Percentiles rank a stretch among this genome's conserved stretches.
Evolutionary conservation across 2,888 invertebrate genomes (phyloP).

Genomic region (Beris morrisii): DNA sequence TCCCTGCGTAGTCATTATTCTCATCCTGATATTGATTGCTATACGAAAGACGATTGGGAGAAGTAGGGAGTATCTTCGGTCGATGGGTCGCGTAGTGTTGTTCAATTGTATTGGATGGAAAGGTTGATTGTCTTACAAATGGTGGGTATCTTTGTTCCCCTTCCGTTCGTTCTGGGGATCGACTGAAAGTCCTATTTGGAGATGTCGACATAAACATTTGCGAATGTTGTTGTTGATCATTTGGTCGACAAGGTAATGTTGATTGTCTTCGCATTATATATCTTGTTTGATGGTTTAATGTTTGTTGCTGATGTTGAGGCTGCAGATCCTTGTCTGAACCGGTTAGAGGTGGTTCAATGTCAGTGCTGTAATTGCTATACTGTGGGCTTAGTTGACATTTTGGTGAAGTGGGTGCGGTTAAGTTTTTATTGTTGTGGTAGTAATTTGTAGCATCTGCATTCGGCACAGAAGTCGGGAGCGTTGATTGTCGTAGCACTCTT

Average conservation of each 20-base stretch:
- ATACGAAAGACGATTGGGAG: conserved; percentile 45
- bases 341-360: conserved; percentile 43
- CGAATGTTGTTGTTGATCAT: conserved; percentile 41
- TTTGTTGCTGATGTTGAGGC: conserved; percentile 38
- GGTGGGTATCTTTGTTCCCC: conserved; percentile 50
- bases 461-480: conserved; percentile 51
- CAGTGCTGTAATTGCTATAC: conserved; percentile 50
- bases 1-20: conserved; percentile 41
- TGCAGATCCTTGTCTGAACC: conserved; percentile 44
- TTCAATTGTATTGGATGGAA: conserved; percentile 46
- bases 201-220: conserved; percentile 54
- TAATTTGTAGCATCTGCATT: conserved; percentile 41
- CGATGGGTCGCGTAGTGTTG: conserved; percentile 35
- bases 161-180: conserved; percentile 54
- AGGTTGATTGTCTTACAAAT: conserved; percentile 54
- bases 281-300: conserved; percentile 30
- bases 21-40: conserved; percentile 42
- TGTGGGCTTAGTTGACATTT: conserved; percentile 50
- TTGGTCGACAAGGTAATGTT: conserved; percentile 50
- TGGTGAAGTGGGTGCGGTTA: conserved; percentile 54
- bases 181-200: conserved; percentile 52
- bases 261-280: conserved; percentile 52
- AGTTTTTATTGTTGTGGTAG: conserved; percentile 48
- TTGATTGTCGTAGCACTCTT: conserved; percentile 53
- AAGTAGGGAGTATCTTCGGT: conserved; percentile 49